phyloP scores from a whole-genome alignment of 2,113 vertebrate genomes.

The Podarcis cretensis region DNA sequence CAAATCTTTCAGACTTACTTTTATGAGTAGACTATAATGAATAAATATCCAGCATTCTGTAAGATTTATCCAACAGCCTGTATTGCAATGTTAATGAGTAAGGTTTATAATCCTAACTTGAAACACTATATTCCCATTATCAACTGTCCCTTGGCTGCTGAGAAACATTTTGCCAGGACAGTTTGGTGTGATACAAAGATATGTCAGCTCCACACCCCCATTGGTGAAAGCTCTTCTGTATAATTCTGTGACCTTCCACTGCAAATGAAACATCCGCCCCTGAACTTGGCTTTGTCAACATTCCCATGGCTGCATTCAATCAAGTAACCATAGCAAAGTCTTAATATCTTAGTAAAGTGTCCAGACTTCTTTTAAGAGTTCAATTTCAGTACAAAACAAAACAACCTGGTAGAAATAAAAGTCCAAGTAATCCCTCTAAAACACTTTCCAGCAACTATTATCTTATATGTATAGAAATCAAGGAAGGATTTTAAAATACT shows the following conservation, averaged over 20 bases:
- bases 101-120: not conserved
- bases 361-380: conserved; percentile 3
- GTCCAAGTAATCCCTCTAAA: not conserved
- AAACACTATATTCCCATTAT: not conserved
- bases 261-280: conserved; percentile 9
- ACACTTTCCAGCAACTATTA: not conserved
- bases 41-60: not conserved
- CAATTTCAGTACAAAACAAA: conserved; percentile 6
- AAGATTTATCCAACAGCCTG: not conserved
- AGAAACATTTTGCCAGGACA: not conserved
- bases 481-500: not conserved
- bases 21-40: not conserved
- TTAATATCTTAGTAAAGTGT: conserved; percentile 8
- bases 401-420: not conserved
- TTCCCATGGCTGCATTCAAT: conserved; percentile 11
- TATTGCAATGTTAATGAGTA: not conserved
- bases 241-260: not conserved
- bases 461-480: not conserved
- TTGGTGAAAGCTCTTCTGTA: not conserved
- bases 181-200: not conserved
- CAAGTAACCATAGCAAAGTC: conserved; percentile 31
- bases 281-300: not conserved
- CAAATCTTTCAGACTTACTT: not conserved
- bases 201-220: not conserved
- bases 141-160: not conserved